Conservation (phyloP, 1,140 invertebrate genomes). For the Drosophila kurseongensis region DNA sequence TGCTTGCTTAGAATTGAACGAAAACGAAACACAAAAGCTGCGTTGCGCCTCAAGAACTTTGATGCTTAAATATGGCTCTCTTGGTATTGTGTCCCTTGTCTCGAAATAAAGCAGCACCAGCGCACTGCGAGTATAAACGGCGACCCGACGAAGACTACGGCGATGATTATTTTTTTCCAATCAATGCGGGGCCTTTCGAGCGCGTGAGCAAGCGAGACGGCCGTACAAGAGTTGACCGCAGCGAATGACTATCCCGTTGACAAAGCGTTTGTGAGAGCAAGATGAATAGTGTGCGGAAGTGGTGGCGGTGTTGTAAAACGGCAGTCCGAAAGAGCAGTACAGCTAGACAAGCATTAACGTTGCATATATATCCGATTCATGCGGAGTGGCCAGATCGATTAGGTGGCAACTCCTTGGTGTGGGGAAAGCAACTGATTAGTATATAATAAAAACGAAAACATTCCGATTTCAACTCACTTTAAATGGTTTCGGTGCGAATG, state of each 20-base stretch:
- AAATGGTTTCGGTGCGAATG: background rate
- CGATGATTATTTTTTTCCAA: slow-evolving; percentile 61
- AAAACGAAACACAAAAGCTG: slow-evolving; percentile 80
- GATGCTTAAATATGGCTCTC: slow-evolving; percentile 65
- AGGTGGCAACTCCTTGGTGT: slow-evolving; percentile 48
- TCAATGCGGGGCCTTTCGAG: slow-evolving; percentile 35
- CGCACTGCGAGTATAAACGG: slow-evolving; percentile 74
- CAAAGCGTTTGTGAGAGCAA: slow-evolving; percentile 31
- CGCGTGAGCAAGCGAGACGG: slow-evolving; percentile 29
- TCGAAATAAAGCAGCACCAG: slow-evolving; percentile 74
- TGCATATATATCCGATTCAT: slow-evolving; percentile 17
- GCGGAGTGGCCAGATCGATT: slow-evolving; percentile 57
- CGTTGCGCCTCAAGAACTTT: slow-evolving; percentile 56
- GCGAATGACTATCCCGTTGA: slow-evolving; percentile 13
- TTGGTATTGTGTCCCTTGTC: slow-evolving; percentile 66
- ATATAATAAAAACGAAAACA: slow-evolving; percentile 11
- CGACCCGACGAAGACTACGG: slow-evolving; percentile 79
- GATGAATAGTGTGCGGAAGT: slow-evolving; percentile 27
- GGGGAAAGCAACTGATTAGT: slow-evolving; percentile 13
- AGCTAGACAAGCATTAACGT: slow-evolving; percentile 38
- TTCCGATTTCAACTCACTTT: slow-evolving; percentile 2
- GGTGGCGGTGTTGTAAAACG: slow-evolving; percentile 61
- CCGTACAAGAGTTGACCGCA: slow-evolving; percentile 26
- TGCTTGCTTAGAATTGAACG: slow-evolving; percentile 36
- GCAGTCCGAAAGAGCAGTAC: slow-evolving; percentile 39